Percentiles rank a stretch among this genome's conserved stretches.
Evolutionary conservation across 2,113 vertebrate species (phyloP).

Genomic region (Callionymus lyra): DNA sequence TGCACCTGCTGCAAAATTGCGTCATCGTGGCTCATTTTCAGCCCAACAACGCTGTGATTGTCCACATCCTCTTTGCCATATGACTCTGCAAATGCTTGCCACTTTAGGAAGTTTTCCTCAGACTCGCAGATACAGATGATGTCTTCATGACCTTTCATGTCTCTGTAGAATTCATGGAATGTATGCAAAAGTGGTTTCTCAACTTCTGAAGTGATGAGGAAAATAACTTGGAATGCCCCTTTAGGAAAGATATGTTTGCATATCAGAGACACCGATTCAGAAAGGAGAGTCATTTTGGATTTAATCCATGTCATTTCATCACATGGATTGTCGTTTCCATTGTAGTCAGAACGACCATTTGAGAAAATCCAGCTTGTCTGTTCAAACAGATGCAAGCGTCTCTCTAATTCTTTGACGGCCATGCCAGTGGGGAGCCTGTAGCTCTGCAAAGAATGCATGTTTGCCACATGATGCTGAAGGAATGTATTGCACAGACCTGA

Average conservation of each 20-base stretch:
- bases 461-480: constrained; percentile 55
- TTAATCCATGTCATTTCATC: constrained; percentile 73
- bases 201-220: constrained; percentile 65
- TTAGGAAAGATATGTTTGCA: constrained; percentile 70
- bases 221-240: constrained; percentile 67
- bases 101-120: constrained; percentile 56
- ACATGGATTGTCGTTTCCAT: constrained; percentile 56
- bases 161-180: constrained; percentile 72
- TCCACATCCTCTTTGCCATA: constrained; percentile 61
- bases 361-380: constrained; percentile 82
- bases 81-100: constrained; percentile 59
- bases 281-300: constrained; percentile 62
- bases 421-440: constrained; percentile 49
- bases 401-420: constrained; percentile 45
- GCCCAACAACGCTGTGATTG: constrained; percentile 64
- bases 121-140: constrained; percentile 72
- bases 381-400: constrained; percentile 60
- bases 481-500: constrained; percentile 68
- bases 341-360: constrained; percentile 70
- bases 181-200: constrained; percentile 69
- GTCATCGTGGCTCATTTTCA: constrained; percentile 72
- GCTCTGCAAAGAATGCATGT: constrained; percentile 63
- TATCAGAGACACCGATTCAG: constrained; percentile 65
- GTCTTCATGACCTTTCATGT: constrained; percentile 72
- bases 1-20: constrained; percentile 64